A percentile compares a stretch with the other conserved stretches of the same genome.
These are phyloP conservation scores for Cheiracanthium punctorium DNA, from an alignment of 2,888 invertebrate species.

Conservation along the genomic window DNA sequence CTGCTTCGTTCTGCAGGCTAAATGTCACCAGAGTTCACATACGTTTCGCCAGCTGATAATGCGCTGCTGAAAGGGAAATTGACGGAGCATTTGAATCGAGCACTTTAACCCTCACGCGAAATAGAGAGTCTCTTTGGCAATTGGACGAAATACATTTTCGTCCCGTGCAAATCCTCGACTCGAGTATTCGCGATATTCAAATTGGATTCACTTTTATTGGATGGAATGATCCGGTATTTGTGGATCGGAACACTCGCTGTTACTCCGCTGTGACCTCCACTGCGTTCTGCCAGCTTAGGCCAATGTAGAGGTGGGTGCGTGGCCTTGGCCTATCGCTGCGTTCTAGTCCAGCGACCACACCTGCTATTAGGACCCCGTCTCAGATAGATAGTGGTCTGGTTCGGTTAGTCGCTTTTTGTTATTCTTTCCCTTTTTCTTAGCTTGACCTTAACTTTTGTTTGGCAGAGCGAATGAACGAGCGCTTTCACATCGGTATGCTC, in stretches of 20 bases:
- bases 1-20: slow-evolving; percentile 50
- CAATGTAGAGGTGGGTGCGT: slow-evolving; percentile 67
- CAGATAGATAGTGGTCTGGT: too few relatives aligned
- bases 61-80: not conserved
- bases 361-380: slow-evolving; percentile 56
- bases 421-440: not conserved
- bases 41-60: slow-evolving; percentile 60
- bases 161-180: too few relatives aligned
- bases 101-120: too few relatives aligned
- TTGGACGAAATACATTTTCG: too few relatives aligned
- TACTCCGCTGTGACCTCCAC: slow-evolving; percentile 56
- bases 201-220: too few relatives aligned
- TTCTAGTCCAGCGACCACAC: slow-evolving; percentile 70
- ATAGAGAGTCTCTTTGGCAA: too few relatives aligned
- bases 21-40: slow-evolving; percentile 67
- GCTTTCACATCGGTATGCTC: too few relatives aligned
- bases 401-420: too few relatives aligned
- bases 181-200: too few relatives aligned
- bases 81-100: too few relatives aligned
- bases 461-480: not conserved
- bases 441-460: not conserved
- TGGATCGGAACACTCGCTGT: too few relatives aligned
- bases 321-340: slow-evolving; percentile 70
- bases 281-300: slow-evolving; percentile 29
- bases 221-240: too few relatives aligned